Conservation (phyloP, 2,113 vertebrate species). For the Halichoerus grypus region DNA sequence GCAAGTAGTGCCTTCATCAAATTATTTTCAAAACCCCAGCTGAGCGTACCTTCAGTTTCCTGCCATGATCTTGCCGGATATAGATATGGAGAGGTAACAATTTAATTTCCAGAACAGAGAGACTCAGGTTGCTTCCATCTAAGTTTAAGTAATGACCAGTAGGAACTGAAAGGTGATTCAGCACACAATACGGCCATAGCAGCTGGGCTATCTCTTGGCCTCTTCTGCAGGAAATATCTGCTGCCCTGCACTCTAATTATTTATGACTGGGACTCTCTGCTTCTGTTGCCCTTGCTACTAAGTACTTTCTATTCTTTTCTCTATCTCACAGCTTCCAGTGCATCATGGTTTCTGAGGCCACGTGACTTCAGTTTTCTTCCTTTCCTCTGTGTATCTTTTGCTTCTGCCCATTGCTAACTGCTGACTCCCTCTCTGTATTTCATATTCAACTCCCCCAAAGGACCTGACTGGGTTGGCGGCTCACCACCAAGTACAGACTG, state of each 20-base stretch:
- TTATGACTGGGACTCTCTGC: constrained; percentile 37
- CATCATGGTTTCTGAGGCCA: constrained; percentile 28
- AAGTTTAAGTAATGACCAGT: not conserved
- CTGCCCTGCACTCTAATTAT: constrained; percentile 32
- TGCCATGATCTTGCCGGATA: not conserved
- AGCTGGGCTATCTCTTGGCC: not conserved
- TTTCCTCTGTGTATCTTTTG: not conserved
- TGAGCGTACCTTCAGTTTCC: constrained; percentile 63
- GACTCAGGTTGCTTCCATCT: constrained; percentile 15
- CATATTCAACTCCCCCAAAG: not conserved
- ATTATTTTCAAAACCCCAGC: constrained; percentile 47
- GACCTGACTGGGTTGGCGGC: not conserved
- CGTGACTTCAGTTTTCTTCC: not conserved
- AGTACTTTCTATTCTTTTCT: constrained; percentile 51
- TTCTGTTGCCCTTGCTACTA: constrained; percentile 31
- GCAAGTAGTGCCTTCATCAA: constrained; percentile 17
- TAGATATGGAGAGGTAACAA: constrained; percentile 41
- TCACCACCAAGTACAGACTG: not conserved
- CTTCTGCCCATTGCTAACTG: constrained; percentile 15
- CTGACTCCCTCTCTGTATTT: constrained; percentile 13
- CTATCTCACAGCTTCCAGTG: constrained; percentile 14
- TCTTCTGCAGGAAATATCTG: not conserved
- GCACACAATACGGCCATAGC: not conserved
- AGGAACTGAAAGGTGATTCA: constrained; percentile 50
- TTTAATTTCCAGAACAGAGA: constrained; percentile 61